Base-by-base conservation (phyloP, 2,113 vertebrate species). In the Machaerirhynchus nigripectus region DNA sequence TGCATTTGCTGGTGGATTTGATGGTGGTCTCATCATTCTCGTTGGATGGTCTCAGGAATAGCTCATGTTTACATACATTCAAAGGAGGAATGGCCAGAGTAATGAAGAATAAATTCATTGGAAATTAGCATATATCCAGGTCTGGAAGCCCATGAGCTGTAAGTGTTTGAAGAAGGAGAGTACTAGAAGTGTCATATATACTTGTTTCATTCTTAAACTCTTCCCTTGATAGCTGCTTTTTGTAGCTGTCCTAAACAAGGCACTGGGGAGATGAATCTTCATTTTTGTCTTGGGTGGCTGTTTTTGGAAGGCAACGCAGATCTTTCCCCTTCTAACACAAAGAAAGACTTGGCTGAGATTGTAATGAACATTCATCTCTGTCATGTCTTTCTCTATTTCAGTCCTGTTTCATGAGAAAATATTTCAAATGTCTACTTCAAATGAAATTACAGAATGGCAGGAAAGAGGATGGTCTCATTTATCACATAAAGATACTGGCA, bases 331-430 rank as follows among this genome's bases (percentile, higher is more conserved):
- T 91, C 74, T 73, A 60, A 91, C 79, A 87, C 18, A 87, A 91
- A 81, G n/a, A 74, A 91, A 93, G 13, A 9, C 49, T 79, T 82
- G 78, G 56, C 52, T 73, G 70, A 40, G 24, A 20, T n/a, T 91
- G 57, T 76, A 76, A 95, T 26, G 22, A 79, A 10, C 55, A 84
- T 97, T 82, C 49, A 79, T 87, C 87, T 92, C 77, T 93, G 87
- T 74, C 87, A 75, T 10, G n/a, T 70, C 74, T 84, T 84, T 89
- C 57, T 87, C 69, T 75, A 15, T 35, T 55, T 84, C n/a, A 52
- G 63, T 44, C 46, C 30, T 88, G 19, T 60, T 89, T 84, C 73
- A 69, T 78, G 49, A 79, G 55, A 80, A 75, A 78, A 70, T 70
- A 64, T 56, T 57, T 75, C 61, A 90, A 83, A 87, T 59, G 24